phyloP scores from a whole-genome alignment of 2,888 invertebrate genomes.

The Subacronicta megacephala region DNA sequence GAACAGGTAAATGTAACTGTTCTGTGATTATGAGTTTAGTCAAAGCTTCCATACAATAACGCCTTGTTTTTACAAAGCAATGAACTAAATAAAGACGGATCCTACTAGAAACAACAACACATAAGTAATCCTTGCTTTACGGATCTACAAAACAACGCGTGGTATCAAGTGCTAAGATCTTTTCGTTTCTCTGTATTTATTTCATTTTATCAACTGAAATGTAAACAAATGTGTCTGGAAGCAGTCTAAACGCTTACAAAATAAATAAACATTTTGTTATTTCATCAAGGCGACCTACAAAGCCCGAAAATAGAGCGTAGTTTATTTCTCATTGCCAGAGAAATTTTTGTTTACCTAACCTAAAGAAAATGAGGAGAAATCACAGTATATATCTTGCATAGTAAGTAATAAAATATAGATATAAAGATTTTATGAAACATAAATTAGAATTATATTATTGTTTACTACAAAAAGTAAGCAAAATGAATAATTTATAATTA shows the following conservation, averaged over 20 bases:
- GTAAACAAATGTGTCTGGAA: conserved; percentile 14
- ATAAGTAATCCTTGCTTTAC: neutral
- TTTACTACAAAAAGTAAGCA: neutral
- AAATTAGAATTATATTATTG: conserved; percentile 10
- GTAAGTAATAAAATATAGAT: conserved; percentile 18
- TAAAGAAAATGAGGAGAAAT: neutral
- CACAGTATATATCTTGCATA: conserved; percentile 2
- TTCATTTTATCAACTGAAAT: conserved; percentile 11
- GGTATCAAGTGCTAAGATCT: neutral
- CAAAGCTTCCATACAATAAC: too few species aligned
- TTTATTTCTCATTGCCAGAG: conserved; percentile 11
- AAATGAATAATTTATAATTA: too few species aligned
- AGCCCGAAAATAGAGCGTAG: conserved; percentile 13
- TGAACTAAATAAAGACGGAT: neutral
- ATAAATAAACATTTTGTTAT: conserved; percentile 21
- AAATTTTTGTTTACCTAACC: conserved; percentile 5
- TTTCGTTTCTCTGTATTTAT: conserved; percentile 5
- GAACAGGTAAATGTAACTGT: too few species aligned
- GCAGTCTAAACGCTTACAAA: conserved; percentile 13
- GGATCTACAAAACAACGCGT: neutral
- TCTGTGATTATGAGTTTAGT: too few species aligned
- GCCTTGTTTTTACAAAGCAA: too few species aligned
- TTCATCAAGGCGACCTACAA: conserved; percentile 20
- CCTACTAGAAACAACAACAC: neutral
- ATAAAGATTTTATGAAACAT: conserved; percentile 17